These are phyloP conservation scores for Bombus difficillimus DNA, from an alignment of 1,140 invertebrate genomes.

Conservation along the genomic window DNA sequence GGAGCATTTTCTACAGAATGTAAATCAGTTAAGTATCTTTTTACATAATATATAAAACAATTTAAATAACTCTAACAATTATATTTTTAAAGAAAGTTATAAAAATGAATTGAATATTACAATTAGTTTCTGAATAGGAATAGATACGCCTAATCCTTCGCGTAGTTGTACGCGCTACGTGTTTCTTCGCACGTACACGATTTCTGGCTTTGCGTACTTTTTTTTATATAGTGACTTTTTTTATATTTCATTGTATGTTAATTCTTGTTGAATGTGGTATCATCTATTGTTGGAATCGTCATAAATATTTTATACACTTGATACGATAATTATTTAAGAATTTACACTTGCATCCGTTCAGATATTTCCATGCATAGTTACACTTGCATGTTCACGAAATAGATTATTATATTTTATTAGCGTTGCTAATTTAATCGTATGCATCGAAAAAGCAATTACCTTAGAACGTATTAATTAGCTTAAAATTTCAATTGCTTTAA, in stretches of 20 bases:
- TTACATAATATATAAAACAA: neutral
- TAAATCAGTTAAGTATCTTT: constrained; percentile 8
- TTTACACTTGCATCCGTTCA: no score
- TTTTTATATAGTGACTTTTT: neutral
- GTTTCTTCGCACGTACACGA: neutral
- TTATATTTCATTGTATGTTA: neutral
- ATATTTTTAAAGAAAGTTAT: neutral
- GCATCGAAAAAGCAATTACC: no score
- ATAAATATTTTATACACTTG: neutral
- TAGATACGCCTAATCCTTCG: neutral
- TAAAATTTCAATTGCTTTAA: no score
- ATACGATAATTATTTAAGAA: neutral
- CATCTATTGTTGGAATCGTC: neutral
- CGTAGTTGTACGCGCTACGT: neutral
- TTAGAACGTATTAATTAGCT: no score
- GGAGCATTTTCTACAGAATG: neutral
- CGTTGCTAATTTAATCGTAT: no score
- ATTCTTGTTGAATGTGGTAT: neutral
- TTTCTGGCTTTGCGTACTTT: no score
- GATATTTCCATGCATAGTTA: neutral
- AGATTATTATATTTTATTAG: neutral
- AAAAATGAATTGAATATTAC: neutral
- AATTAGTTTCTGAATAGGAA: neutral
- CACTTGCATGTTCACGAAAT: no score
- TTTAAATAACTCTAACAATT: neutral